Conservation (phyloP, 2,113 vertebrate species). For the Sceloporus undulatus region DNA sequence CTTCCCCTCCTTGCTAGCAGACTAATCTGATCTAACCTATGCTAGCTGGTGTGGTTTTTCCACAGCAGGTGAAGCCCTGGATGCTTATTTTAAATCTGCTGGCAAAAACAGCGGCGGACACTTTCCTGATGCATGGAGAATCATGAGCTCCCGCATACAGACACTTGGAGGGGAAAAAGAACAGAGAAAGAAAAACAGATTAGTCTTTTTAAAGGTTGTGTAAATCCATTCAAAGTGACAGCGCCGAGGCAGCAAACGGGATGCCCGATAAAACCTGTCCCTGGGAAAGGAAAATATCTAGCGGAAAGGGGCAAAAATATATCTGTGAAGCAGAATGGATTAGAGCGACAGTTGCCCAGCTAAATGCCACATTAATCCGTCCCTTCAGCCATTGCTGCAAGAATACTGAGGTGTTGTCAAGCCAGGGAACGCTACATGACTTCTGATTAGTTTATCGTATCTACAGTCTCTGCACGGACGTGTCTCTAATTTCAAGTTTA, state of each 20-base stretch:
- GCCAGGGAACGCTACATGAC: slow-evolving; percentile 19
- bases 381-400: slow-evolving; percentile 61
- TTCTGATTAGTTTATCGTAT: slow-evolving; percentile 30
- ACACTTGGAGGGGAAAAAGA: slow-evolving; percentile 44
- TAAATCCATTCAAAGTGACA: slow-evolving; percentile 70
- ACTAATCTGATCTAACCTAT: slow-evolving; percentile 2
- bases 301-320: slow-evolving; percentile 60
- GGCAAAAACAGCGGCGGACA: slow-evolving; percentile 32
- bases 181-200: background rate
- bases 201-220: slow-evolving; percentile 37
- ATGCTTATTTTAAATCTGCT: slow-evolving; percentile 53
- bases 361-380: slow-evolving; percentile 53
- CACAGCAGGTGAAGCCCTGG: slow-evolving; percentile 57
- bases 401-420: slow-evolving; percentile 49
- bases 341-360: slow-evolving; percentile 60
- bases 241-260: slow-evolving; percentile 60
- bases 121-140: slow-evolving; percentile 39
- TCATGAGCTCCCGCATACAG: slow-evolving; percentile 42
- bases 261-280: slow-evolving; percentile 68
- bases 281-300: slow-evolving; percentile 62
- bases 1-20: background rate
- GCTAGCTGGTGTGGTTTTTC: slow-evolving; percentile 18
- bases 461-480: background rate
- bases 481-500: background rate
- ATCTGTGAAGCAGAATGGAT: slow-evolving; percentile 61